Conservation (phyloP, 2,797 vertebrate genomes). For the Acomys russatus region DNA sequence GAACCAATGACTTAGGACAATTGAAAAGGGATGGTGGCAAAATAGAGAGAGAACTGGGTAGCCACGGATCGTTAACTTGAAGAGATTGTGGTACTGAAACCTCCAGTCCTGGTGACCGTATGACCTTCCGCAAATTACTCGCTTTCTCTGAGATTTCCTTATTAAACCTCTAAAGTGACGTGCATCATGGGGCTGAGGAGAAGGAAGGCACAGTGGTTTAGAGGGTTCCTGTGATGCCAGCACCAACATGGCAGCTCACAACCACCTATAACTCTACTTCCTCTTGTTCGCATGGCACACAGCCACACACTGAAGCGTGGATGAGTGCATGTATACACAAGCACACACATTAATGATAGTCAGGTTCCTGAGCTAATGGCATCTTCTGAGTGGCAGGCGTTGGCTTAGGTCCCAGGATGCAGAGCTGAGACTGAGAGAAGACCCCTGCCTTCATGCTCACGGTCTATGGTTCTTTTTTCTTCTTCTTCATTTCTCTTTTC, state of each 20-base stretch:
- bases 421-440: background rate
- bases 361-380: background rate
- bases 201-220: background rate
- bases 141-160: constrained; percentile 16
- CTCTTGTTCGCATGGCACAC: background rate
- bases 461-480: background rate
- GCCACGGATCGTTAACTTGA: background rate
- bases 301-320: background rate
- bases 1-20: background rate
- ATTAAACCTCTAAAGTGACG: background rate
- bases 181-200: background rate
- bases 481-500: background rate
- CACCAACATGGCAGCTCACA: background rate
- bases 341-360: background rate
- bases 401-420: background rate
- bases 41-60: constrained; percentile 11
- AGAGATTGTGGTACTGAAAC: background rate
- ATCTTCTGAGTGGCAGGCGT: background rate
- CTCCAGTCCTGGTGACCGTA: background rate
- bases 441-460: background rate
- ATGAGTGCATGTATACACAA: fast-evolving
- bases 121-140: background rate
- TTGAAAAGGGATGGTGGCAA: background rate
- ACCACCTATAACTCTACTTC: too few species aligned
- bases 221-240: background rate